phyloP scores from a whole-genome alignment of 1,140 invertebrate genomes.

The Drosophila micromelanica region DNA sequence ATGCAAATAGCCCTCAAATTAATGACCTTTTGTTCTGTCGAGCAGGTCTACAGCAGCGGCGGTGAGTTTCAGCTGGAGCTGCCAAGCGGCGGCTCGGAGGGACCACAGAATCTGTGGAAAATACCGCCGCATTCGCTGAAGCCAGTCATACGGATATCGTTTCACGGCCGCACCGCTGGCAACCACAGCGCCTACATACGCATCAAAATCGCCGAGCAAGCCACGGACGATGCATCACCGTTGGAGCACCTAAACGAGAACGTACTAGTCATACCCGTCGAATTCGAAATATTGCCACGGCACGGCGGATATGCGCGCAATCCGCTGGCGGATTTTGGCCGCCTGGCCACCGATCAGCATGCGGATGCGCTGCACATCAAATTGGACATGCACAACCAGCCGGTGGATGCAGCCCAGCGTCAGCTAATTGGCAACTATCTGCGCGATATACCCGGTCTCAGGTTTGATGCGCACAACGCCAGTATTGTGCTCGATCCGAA shows the following conservation, averaged over 20 bases:
- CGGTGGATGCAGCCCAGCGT: constrained; percentile 37
- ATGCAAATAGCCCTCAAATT: not conserved
- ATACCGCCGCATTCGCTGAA: constrained; percentile 95
- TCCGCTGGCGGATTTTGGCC: constrained; percentile 93
- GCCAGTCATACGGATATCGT: constrained; percentile 93
- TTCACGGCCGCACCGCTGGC: constrained; percentile 87
- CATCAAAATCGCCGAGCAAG: constrained; percentile 74
- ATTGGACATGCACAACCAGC: constrained; percentile 61
- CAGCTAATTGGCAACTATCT: constrained; percentile 58
- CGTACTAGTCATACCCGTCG: constrained; percentile 92
- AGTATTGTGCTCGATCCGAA: constrained; percentile 66
- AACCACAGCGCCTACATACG: constrained; percentile 84
- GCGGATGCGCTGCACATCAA: constrained; percentile 55
- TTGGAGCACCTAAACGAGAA: constrained; percentile 57
- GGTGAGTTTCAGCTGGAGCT: constrained; percentile 96
- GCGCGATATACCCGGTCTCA: constrained; percentile 61
- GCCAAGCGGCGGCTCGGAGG: constrained; percentile 90
- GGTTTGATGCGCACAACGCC: constrained; percentile 55
- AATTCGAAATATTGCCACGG: constrained; percentile 91
- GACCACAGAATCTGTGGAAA: constrained; percentile 93
- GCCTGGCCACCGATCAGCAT: constrained; percentile 55
- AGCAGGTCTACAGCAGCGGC: constrained; percentile 91
- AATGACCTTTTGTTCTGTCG: too few relatives aligned
- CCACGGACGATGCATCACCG: constrained; percentile 6
- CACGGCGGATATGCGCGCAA: constrained; percentile 91